phyloP scores from a whole-genome alignment of 2,888 invertebrate species.

The Pelosia muscerda region DNA sequence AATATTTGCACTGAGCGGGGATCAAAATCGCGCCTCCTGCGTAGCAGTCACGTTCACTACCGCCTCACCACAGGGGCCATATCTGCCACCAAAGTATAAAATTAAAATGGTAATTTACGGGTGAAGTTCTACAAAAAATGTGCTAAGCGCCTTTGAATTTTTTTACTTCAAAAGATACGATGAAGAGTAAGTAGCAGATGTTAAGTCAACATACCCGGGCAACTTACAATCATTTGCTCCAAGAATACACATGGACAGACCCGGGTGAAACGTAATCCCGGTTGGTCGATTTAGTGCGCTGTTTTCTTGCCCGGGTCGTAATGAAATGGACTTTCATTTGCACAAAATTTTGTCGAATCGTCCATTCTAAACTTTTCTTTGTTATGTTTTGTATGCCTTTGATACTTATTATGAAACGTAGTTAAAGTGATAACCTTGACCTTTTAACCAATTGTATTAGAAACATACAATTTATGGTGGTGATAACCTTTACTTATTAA shows the following conservation, averaged over 20 bases:
- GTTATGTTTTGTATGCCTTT: background rate
- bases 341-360: background rate
- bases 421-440: too few relatives aligned
- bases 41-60: too few relatives aligned
- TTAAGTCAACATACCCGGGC: constrained; percentile 20
- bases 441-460: too few relatives aligned
- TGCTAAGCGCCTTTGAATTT: background rate
- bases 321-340: constrained; percentile 15
- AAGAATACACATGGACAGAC: constrained; percentile 35
- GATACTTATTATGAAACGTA: too few relatives aligned
- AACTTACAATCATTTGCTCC: constrained; percentile 38
- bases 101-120: too few relatives aligned
- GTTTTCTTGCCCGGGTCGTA: constrained; percentile 10
- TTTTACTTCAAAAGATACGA: background rate
- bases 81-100: too few relatives aligned
- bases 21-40: too few relatives aligned
- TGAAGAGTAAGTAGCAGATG: constrained; percentile 29
- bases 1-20: too few relatives aligned
- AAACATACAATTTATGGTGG: too few relatives aligned
- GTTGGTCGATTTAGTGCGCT: constrained; percentile 8
- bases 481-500: too few relatives aligned
- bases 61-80: too few relatives aligned
- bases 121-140: too few relatives aligned
- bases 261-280: constrained; percentile 17
- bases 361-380: background rate